These are phyloP conservation scores for Catamblyrhynchus diadema DNA, from an alignment of 2,797 vertebrate genomes.

Conservation along the genomic window DNA sequence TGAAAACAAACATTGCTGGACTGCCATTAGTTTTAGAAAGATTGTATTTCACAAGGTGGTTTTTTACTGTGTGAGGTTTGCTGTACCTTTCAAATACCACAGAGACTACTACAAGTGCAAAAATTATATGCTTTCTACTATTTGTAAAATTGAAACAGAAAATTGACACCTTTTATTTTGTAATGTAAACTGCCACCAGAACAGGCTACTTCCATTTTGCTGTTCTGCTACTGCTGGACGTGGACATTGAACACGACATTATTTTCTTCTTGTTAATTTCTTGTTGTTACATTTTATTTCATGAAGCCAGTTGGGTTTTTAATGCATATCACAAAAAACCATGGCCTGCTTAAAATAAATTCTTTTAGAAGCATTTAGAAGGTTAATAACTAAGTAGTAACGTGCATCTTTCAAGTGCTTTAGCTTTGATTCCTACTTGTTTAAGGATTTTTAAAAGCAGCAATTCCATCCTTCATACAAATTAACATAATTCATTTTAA, in stretches of 20 bases:
- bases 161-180: not conserved
- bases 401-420: not conserved
- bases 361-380: not conserved
- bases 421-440: not conserved
- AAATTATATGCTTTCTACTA: not conserved
- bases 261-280: not conserved
- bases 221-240: not conserved
- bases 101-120: not conserved
- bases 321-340: not conserved
- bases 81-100: not conserved
- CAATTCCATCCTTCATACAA: not conserved
- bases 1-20: not conserved
- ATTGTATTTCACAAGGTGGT: accelerated
- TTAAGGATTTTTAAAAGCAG: not conserved
- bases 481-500: not conserved
- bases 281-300: not conserved
- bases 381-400: not conserved
- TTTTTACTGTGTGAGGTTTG: not conserved
- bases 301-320: not conserved
- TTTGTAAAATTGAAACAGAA: not conserved
- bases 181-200: not conserved
- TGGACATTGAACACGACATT: not conserved
- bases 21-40: not conserved
- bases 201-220: not conserved
- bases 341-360: accelerated